Evolutionary conservation across 1,140 invertebrate genomes (phyloP), one percentile per base, ranked within the genome.

Genomic region (Batillaria attramentaria): DNA sequence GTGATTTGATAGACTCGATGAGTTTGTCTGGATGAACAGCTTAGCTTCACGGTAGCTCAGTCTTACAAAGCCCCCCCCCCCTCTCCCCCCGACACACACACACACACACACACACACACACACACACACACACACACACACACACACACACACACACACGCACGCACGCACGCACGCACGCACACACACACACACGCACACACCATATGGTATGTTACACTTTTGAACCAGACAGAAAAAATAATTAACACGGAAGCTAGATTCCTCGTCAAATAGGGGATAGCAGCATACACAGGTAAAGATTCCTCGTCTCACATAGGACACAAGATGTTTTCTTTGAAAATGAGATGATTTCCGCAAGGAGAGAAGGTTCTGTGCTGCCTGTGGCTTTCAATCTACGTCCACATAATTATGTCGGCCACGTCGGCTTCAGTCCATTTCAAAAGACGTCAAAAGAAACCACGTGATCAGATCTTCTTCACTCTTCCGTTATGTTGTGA

Each of bases 61-160:
- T 73, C 72, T 73, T 42, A 43, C 72, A 43, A 10, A 13, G 10
- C 37, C 33, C 37, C 33, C 69, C 41, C 50, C 37, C 28, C 24
- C 39, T 35, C 50, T 65, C 41, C 54, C 28, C 60, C 20, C 33
- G 16, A 28, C 57, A n/a, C 24, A 54, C 18, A 42, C 18, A 72
- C 2, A 13, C 20, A 46, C 13, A 16, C n/a, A 20, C 33, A 33
- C 54, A 72, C 31, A 72, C 35, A 78, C 50, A 78, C 43, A 43
- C n/a, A 6, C 37, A 39, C 42, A 73, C 70, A 57, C n/a, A 60
- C 70, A 62, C 50, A 60, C 62, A 68, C 37, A 54, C 72, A 68
- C 39, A 46, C 65, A 79, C 35, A 54, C 72, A 79, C 37, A 68
- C 62, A 65, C 73, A 75, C 42, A 68, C 43, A 75, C 41, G 66